Evolutionary conservation across 2,113 vertebrate genomes (phyloP).

Genomic region (Lipotes vexillifer): DNA sequence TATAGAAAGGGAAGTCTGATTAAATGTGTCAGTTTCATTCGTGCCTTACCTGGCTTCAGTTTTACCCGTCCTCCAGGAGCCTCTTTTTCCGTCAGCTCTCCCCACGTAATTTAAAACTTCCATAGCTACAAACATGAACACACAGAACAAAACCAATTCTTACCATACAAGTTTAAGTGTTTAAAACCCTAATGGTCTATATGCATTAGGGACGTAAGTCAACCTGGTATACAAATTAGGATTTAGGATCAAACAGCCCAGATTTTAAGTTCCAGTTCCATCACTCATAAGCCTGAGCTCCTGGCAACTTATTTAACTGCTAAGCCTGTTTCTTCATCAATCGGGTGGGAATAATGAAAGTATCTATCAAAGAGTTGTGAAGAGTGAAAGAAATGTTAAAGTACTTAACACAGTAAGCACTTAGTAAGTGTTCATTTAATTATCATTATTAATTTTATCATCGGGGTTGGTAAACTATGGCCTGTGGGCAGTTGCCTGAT

Average conservation of each 20-base stretch:
- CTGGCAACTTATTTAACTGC: background rate
- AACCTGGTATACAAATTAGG: background rate
- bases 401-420: background rate
- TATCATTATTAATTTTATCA: background rate
- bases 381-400: background rate
- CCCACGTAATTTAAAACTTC: conserved; percentile 95
- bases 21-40: background rate
- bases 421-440: background rate
- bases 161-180: background rate
- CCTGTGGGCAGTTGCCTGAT: background rate
- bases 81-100: conserved; percentile 93
- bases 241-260: background rate
- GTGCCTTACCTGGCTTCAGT: conserved; percentile 84
- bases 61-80: conserved; percentile 94
- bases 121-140: conserved; percentile 85
- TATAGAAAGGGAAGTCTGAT: background rate
- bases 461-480: background rate
- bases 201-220: background rate
- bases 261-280: background rate
- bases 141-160: conserved; percentile 50
- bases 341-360: background rate
- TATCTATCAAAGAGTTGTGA: background rate
- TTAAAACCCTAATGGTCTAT: background rate
- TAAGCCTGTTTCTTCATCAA: background rate
- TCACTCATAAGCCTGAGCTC: background rate